Percentiles rank a stretch among this genome's conserved stretches.
phyloP scores from a whole-genome alignment of 2,888 invertebrate genomes.

The Auanema freiburgensis region DNA sequence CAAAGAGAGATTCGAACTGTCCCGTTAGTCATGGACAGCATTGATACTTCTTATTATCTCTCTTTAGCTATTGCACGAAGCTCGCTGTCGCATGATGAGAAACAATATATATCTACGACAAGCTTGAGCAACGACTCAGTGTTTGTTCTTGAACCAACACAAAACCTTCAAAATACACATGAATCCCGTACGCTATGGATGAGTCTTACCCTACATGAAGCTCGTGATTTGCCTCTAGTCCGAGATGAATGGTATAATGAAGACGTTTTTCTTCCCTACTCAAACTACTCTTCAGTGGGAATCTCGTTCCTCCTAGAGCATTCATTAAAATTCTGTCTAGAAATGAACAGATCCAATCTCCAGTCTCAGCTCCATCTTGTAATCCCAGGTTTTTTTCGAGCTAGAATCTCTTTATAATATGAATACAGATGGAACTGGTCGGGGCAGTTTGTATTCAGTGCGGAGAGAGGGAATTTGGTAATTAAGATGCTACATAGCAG shows the following conservation, averaged over 20 bases:
- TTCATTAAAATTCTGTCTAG: conserved; percentile 38
- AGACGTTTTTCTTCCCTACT: neutral
- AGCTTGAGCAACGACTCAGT: conserved; percentile 6
- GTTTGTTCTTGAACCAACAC: conserved; percentile 11
- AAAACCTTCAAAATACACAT: conserved; percentile 22
- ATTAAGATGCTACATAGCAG: conserved; percentile 36
- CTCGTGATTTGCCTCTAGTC: conserved; percentile 36
- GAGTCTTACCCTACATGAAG: conserved; percentile 37
- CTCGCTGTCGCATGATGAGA: neutral
- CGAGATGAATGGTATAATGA: conserved; percentile 26
- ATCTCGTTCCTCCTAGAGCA: conserved; percentile 25
- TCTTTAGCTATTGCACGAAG: no score
- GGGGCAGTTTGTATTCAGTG: conserved; percentile 37
- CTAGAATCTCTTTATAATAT: no score
- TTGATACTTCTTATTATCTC: neutral
- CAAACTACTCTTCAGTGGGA: conserved; percentile 23
- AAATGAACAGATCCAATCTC: conserved; percentile 44
- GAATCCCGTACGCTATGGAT: conserved; percentile 22
- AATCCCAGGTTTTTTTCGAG: conserved; percentile 24
- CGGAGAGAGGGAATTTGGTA: conserved; percentile 39
- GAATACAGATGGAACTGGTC: conserved; percentile 38
- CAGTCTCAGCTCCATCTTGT: conserved; percentile 24
- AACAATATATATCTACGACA: neutral
- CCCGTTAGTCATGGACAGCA: neutral
- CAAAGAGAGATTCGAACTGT: no score